Base-by-base conservation (phyloP, 2,797 vertebrate species). In the Pelodytes ibericus region DNA sequence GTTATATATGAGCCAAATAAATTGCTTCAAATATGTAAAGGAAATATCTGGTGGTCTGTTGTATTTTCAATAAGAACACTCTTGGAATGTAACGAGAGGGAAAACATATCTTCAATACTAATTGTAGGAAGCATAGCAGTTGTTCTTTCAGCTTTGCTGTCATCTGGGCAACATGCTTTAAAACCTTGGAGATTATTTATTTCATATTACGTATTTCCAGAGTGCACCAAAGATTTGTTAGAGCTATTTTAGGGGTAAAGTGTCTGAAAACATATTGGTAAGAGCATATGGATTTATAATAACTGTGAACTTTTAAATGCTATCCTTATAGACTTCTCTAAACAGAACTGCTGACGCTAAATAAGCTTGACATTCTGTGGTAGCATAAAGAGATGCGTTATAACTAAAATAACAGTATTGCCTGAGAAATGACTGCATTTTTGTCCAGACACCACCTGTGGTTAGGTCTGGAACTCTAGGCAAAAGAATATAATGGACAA, bases 11-110 rank as follows among this genome's bases (percentile, higher is more conserved):
- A 49, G 39, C 53, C 39, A 60, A 77, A 61, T 15, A 39, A 65
- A 60, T 58, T 44, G 59, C 33, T 49, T 71, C 25, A 30, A 15
- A 61, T 41, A 71, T 66, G 65, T 61, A 60, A 47, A 71, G 51
- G 33, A 58, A 59, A 51, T 77, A 71, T 66, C 29, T 72, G 39
- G 62, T 59, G 61, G 75, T 57, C 61, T 59, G 70, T 61, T 67
- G 41, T 72, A 30, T 39, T 72, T 68, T 29, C 16, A 56, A 2
- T 58, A 51, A 51, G 49, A 44, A 47, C 20, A 36, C 18, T 22
- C 25, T 33, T 58, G 60, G 33, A 63, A 65, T 47, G 20, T 61
- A 64, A 58, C 26, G 13, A n/a, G 33, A 47, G 27, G 24, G 20
- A 27, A 41, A 51, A 31, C 61, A 53, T 7, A 31, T 39, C n/a